Evolutionary conservation across 2,113 vertebrate species (phyloP), one percentile per base, ranked within the genome.

Genomic region (Geococcyx californianus): DNA sequence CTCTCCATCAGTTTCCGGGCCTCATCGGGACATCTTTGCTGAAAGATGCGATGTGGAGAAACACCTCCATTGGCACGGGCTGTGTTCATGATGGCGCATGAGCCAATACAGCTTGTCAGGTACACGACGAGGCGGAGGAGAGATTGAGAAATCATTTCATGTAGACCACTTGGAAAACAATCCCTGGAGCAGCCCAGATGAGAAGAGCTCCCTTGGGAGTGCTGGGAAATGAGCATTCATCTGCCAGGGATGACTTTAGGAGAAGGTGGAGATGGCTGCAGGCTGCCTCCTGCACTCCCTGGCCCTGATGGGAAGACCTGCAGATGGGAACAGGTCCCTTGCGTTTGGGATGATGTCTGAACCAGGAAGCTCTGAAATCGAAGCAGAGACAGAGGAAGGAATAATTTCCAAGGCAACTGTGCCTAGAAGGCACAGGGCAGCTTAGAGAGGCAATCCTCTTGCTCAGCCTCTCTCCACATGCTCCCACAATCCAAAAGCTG

Each of bases 131-230:
- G 88, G 94, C 40, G 78, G 94, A 97, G 97, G 97, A 97, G 87
- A 94, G 94, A 92, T 97, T 93, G 96, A 97, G 96, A 97, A 98
- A 98, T 47, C 16, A 97, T 96, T 98, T 97, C 97, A 95, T 95
- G 94, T 88, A 97, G 96, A 89, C 95, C 56, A 66, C 56, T 84
- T 93, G 92, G 96, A 98, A 98, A 98, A 97, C 90, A 95, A 92
- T 97, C 97, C 95, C 92, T 1, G 16, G 95, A 97, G 96, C 92
- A 95, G 93, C 86, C 91, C 16, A 14, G 94, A 96, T 95, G 90
- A 95, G 95, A 97, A 97, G 42, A 81, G 82, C 85, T 97, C 97
- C 93, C 94, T 92, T 12, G 94, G 97, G 97, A 98, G 58, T 1
- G 3, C 89, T 97, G 87, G 76, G 94, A 96, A 97, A 98, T 93